Evolutionary conservation across 2,113 vertebrate genomes (phyloP), one percentile per base, ranked within the genome.

Genomic region (Marcusenius ussheri): DNA sequence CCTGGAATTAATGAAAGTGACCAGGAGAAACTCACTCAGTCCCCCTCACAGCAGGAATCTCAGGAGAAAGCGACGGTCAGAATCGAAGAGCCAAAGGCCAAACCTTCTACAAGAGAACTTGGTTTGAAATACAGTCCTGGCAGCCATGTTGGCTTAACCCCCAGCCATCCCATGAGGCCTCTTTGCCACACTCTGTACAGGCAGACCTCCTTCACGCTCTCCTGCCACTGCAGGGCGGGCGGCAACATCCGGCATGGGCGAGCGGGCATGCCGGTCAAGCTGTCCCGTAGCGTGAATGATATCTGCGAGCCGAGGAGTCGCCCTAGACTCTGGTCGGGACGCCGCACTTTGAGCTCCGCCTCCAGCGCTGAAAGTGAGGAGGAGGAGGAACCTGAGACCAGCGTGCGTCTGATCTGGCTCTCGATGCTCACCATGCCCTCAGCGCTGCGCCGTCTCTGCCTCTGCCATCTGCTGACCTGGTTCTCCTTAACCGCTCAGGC

Each of bases 401-500:
- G 97, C 0, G 98, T 99, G 89, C 94, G 95, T 0, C 97, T 99
- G 84, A 90, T 99, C 45, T 99, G 98, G 98, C 91, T 99, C 83
- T 99, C 98, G 0, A 99, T 99, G 98, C 94, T 99, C 0, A 99
- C 98, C 95, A 99, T 99, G 98, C 98, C 98, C 0, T 95, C 93
- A 15, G 96, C 98, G 93, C 96, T 99, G 74, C 92, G 96, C 90
- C 95, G 98, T 0, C 95, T 99, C 0, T 99, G 98, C 0, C 93
- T 97, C 21, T 99, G 98, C 90, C 98, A 99, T 94, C 97, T 99
- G 58, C 93, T 99, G 91, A 99, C 98, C 74, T 99, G 98, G 98
- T 98, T 99, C 93, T 97, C 98, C 1, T 97, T 99, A 94, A 99
- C 99, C 2, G 97, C 98, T 0, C 97, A 98, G 93, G 98, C 98